Evolutionary conservation across 2,113 vertebrate species (phyloP).

Genomic region (Crotalus tigris): DNA sequence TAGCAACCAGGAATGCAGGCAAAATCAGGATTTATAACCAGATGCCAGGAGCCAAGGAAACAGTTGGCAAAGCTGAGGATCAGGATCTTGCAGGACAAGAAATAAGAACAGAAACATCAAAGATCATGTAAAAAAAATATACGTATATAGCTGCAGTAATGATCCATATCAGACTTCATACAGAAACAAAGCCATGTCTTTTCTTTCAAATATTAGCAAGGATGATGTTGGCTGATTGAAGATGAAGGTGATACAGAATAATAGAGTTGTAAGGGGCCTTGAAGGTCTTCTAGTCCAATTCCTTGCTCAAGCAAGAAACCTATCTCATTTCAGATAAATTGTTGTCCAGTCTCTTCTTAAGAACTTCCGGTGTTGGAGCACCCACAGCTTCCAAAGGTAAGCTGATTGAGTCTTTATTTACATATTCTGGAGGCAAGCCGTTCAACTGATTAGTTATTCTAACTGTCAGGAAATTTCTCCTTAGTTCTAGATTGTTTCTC

Average conservation of each 20-base stretch:
- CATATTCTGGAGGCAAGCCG: neutral
- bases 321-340: neutral
- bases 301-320: neutral
- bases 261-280: neutral
- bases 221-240: neutral
- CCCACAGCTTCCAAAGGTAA: neutral
- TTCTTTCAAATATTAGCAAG: neutral
- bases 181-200: neutral
- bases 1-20: neutral
- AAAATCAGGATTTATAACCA: neutral
- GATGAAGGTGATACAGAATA: neutral
- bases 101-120: neutral
- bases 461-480: neutral
- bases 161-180: neutral
- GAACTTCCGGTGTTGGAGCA: neutral
- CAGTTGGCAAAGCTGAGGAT: neutral
- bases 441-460: neutral
- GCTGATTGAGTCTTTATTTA: neutral
- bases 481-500: neutral
- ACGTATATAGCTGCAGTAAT: neutral
- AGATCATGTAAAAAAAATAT: neutral
- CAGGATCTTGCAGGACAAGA: neutral
- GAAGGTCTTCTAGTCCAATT: neutral
- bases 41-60: neutral
- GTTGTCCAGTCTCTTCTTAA: neutral